phyloP scores from a whole-genome alignment of 2,797 vertebrate genomes.

The Calcarius lapponicus region DNA sequence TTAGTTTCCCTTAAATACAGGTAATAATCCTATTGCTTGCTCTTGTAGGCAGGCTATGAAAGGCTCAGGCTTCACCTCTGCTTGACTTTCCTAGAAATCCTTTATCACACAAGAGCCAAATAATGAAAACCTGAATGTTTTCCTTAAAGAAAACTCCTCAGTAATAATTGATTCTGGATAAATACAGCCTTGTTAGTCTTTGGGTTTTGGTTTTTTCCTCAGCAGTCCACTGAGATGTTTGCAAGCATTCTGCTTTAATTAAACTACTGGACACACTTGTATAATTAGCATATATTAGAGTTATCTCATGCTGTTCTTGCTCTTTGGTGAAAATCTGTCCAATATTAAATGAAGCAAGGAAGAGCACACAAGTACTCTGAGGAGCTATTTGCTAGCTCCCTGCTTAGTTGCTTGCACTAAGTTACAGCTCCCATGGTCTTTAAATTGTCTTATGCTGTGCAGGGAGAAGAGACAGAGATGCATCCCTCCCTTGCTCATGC shows the following conservation, averaged over 20 bases:
- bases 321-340: neutral
- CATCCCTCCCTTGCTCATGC: neutral
- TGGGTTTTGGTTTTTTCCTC: rapidly evolving
- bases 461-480: neutral
- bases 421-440: neutral
- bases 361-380: neutral
- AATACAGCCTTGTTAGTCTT: neutral
- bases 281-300: neutral
- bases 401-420: neutral
- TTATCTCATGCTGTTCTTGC: neutral
- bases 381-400: neutral
- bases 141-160: neutral
- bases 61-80: neutral
- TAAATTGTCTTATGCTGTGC: neutral
- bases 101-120: neutral
- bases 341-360: neutral
- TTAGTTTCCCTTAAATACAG: neutral
- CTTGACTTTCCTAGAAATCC: neutral
- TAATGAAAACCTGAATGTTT: neutral
- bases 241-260: neutral
- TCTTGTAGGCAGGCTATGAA: neutral
- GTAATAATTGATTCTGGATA: neutral
- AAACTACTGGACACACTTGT: neutral
- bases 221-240: neutral
- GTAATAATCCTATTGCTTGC: no score